Evolutionary conservation across 2,888 invertebrate genomes (phyloP).

Genomic region (Yponomeuta evonymella): DNA sequence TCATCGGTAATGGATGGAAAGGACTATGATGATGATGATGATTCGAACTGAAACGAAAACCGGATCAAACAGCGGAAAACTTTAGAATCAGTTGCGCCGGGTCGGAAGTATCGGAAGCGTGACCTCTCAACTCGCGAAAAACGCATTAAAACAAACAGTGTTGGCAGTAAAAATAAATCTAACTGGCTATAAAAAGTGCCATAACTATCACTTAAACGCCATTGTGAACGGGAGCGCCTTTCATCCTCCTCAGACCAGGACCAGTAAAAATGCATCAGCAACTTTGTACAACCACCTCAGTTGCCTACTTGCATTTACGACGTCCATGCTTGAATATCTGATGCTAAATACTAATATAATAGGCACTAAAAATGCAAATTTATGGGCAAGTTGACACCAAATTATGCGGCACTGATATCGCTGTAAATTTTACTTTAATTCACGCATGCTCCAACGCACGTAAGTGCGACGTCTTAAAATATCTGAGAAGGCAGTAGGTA

Average conservation of each 20-base stretch:
- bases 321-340: constrained; percentile 26
- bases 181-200: constrained; percentile 75
- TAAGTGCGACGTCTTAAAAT: constrained; percentile 1
- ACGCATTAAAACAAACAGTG: constrained; percentile 74
- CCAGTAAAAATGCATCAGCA: constrained; percentile 44
- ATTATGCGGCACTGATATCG: constrained; percentile 9
- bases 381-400: constrained; percentile 8
- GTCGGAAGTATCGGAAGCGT: constrained; percentile 42
- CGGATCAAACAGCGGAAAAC: background rate
- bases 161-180: constrained; percentile 72
- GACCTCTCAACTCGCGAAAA: constrained; percentile 65
- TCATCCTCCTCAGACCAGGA: constrained; percentile 41
- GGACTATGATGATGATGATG: too few species aligned
- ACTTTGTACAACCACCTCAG: constrained; percentile 38
- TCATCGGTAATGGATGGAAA: too few species aligned
- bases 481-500: background rate
- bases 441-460: background rate
- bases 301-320: constrained; percentile 6
- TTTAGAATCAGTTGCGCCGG: background rate
- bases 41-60: background rate
- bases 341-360: constrained; percentile 14
- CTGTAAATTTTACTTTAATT: constrained; percentile 13
- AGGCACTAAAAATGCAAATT: constrained; percentile 12
- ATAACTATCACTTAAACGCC: constrained; percentile 75
- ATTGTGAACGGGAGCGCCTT: constrained; percentile 57